Conservation (phyloP, 2,113 vertebrate genomes). For the Leptocoma aspasia region DNA sequence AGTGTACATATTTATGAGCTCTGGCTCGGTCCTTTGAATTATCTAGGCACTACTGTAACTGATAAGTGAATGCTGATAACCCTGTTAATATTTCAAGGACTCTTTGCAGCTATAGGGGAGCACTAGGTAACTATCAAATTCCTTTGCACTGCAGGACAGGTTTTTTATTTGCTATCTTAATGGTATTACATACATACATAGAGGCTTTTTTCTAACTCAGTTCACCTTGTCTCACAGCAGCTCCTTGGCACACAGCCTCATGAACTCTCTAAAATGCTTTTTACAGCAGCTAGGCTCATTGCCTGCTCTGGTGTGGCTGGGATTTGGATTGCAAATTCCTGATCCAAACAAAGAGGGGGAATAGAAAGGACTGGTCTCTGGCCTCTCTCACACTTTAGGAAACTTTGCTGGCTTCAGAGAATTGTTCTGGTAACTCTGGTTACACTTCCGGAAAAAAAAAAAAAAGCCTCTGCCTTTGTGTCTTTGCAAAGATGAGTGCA, state of each 20-base stretch:
- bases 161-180: slow-evolving; percentile 39
- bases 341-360: neutral
- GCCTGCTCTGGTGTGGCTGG: neutral
- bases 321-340: slow-evolving; percentile 63
- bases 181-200: neutral
- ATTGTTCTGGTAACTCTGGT: neutral
- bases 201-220: neutral
- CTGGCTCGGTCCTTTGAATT: slow-evolving; percentile 6
- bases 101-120: neutral
- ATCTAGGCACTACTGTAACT: slow-evolving; percentile 19
- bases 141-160: slow-evolving; percentile 24
- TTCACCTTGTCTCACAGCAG: neutral
- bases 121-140: neutral
- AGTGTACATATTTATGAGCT: neutral
- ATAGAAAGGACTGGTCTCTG: slow-evolving; percentile 11
- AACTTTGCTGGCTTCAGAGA: neutral
- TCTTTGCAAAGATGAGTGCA: neutral
- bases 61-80: slow-evolving; percentile 49
- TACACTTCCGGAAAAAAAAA: neutral
- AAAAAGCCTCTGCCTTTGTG: neutral
- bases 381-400: neutral
- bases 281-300: slow-evolving; percentile 10
- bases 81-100: slow-evolving; percentile 62
- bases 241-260: slow-evolving; percentile 27
- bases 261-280: neutral